phyloP scores from a whole-genome alignment of 2,113 vertebrate species.

The Etheostoma spectabile region DNA sequence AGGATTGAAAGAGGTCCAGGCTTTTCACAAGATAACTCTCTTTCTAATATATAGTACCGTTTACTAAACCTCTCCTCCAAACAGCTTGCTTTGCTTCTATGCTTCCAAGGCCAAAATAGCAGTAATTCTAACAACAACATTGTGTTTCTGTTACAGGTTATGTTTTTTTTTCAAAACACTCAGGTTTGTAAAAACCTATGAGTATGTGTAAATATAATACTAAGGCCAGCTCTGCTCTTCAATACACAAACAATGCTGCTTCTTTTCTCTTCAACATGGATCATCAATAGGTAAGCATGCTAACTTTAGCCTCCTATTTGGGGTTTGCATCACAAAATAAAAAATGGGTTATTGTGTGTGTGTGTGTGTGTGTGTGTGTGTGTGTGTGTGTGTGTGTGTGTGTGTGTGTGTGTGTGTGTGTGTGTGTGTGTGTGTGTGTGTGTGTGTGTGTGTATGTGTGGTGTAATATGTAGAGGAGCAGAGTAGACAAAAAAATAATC shows the following conservation, averaged over 20 bases:
- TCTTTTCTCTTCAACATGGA: not conserved
- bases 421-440: not conserved
- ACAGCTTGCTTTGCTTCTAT: not conserved
- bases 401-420: not conserved
- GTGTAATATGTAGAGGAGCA: conserved; percentile 3
- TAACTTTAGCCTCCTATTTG: not conserved
- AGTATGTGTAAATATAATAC: not conserved
- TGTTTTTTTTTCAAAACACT: not conserved
- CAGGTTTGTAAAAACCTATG: not conserved
- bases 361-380: not conserved
- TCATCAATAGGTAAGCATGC: not conserved
- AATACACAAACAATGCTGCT: not conserved
- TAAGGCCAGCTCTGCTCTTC: not conserved
- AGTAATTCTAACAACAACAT: not conserved
- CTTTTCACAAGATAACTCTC: not conserved
- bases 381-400: not conserved
- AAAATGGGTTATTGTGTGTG: not conserved
- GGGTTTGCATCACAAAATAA: not conserved
- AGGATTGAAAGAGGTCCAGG: not conserved
- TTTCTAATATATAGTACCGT: not conserved
- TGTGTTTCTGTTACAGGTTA: not conserved
- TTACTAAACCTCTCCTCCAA: not conserved
- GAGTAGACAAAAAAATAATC: conserved; percentile 4
- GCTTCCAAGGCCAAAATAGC: not conserved
- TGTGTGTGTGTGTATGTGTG: conserved; percentile 2